phyloP scores from a whole-genome alignment of 2,113 vertebrate species.

The Campylorhamphus procurvoides region DNA sequence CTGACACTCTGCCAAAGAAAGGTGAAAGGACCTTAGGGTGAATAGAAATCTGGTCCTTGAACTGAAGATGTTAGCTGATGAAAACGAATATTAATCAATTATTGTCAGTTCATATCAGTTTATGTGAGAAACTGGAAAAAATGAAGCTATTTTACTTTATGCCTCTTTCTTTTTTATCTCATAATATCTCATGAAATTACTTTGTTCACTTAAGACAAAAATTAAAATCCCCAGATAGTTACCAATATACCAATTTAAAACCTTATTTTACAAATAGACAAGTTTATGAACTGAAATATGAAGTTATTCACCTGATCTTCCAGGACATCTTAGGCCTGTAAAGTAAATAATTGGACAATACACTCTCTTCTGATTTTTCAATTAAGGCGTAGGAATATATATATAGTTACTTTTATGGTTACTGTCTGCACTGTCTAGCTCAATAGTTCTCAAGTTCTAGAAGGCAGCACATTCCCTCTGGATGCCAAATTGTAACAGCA shows the following conservation, averaged over 20 bases:
- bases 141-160: background rate
- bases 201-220: background rate
- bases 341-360: background rate
- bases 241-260: background rate
- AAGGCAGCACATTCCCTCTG: background rate
- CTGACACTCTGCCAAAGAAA: slow-evolving; percentile 14
- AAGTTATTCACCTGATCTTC: background rate
- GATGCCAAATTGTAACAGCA: background rate
- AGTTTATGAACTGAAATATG: background rate
- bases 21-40: background rate
- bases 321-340: background rate
- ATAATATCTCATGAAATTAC: background rate
- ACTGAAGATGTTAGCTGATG: background rate
- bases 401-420: background rate
- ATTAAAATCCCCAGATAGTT: background rate
- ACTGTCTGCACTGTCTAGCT: background rate
- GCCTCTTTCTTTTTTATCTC: background rate
- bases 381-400: background rate
- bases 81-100: background rate
- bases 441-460: background rate
- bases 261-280: background rate
- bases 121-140: background rate
- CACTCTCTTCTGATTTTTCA: background rate
- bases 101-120: background rate
- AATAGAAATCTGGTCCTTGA: slow-evolving; percentile 1